These are phyloP conservation scores for Amphipyra tragopoginis DNA, from an alignment of 2,888 invertebrate genomes.

Conservation along the genomic window DNA sequence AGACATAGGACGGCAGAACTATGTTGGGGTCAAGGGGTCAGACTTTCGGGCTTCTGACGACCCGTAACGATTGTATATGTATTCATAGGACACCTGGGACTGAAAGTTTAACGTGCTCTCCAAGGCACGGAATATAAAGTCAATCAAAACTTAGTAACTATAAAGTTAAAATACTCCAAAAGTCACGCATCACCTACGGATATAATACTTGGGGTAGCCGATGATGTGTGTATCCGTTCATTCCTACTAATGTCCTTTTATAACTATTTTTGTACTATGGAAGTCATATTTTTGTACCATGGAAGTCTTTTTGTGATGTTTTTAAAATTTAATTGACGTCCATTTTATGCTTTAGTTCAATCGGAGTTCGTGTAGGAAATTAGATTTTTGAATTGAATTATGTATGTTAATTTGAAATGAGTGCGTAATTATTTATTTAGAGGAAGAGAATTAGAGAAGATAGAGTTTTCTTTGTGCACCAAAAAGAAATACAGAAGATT, in stretches of 20 bases:
- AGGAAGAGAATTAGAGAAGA: no score
- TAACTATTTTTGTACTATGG: slow-evolving; percentile 24
- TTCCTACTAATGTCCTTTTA: slow-evolving; percentile 17
- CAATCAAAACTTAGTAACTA: background rate
- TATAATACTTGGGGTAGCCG: slow-evolving; percentile 64
- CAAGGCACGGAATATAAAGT: no score
- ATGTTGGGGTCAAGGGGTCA: no score
- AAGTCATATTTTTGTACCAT: slow-evolving; percentile 25
- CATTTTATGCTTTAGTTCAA: slow-evolving; percentile 16
- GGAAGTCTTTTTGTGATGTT: slow-evolving; percentile 16
- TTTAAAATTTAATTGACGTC: slow-evolving; percentile 3
- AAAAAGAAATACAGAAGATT: no score
- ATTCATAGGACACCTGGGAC: no score
- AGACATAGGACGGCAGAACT: no score
- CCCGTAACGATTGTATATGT: no score
- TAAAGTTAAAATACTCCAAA: slow-evolving; percentile 5
- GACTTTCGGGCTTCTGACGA: no score
- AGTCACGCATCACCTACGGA: slow-evolving; percentile 43
- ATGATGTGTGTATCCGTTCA: slow-evolving; percentile 71
- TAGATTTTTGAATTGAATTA: background rate
- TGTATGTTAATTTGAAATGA: background rate
- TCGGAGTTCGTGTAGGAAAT: slow-evolving; percentile 15
- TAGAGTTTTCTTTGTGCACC: no score
- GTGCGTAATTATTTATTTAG: no score
- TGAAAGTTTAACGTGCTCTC: no score